Conservation (phyloP, 2,888 invertebrate genomes). For the Leucoptera coffeella region DNA sequence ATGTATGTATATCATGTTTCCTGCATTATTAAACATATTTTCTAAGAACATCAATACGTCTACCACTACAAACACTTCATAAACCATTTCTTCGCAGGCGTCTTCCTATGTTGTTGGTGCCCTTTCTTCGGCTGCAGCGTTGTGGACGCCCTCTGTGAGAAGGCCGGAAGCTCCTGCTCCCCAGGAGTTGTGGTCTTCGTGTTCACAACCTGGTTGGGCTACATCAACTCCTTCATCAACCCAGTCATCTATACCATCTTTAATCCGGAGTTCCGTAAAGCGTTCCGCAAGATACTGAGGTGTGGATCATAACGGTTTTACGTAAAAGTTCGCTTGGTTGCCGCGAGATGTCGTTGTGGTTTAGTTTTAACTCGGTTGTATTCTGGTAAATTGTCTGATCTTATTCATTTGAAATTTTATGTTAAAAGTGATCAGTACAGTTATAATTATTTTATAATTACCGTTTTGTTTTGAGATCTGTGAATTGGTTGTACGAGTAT, state of each 20-base stretch:
- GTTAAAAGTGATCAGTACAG: no score
- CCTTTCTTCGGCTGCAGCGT: constrained; percentile 99
- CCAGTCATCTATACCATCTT: constrained; percentile 92
- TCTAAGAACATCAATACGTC: no score
- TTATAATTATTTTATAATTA: no score
- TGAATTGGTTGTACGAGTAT: no score
- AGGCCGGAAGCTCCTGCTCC: constrained; percentile 69
- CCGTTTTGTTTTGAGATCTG: no score
- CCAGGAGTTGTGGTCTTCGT: constrained; percentile 88
- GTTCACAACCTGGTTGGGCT: constrained; percentile 94
- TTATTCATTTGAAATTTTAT: no score
- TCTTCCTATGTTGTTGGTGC: constrained; percentile 97
- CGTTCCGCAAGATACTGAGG: constrained; percentile 87
- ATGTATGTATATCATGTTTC: no score
- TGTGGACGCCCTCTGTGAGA: constrained; percentile 92
- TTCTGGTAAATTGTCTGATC: no score
- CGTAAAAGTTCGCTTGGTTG: constrained; percentile 47
- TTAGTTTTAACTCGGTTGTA: constrained; percentile 8
- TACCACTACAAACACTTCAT: no score
- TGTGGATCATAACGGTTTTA: no score
- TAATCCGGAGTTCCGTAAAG: constrained; percentile 96
- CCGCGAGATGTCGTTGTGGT: constrained; percentile 32
- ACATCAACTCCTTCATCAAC: constrained; percentile 92
- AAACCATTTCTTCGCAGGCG: constrained; percentile 70
- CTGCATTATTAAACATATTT: no score